Conservation (phyloP, 2,888 invertebrate species). For the Melinaea marsaeus region DNA sequence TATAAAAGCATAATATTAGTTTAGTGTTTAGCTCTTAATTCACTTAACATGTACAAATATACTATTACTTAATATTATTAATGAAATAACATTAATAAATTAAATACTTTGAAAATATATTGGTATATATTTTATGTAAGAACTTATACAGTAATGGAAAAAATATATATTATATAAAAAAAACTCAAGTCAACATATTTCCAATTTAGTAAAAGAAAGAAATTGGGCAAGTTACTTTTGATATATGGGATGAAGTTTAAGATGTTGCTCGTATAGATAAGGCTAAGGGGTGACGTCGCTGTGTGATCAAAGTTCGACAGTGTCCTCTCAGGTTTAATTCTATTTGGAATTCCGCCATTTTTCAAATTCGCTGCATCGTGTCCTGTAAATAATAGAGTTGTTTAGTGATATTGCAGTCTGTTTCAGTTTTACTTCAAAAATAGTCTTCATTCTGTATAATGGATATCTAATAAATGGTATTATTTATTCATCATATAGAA, state of each 20-base stretch:
- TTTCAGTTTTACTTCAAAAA: conserved; percentile 12
- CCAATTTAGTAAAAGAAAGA: background rate
- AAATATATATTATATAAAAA: too few species aligned
- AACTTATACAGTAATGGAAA: background rate
- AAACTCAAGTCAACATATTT: conserved; percentile 1
- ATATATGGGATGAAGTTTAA: conserved; percentile 4
- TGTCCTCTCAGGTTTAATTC: conserved; percentile 67
- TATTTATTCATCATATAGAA: too few species aligned
- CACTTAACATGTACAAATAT: background rate
- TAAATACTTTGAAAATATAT: too few species aligned
- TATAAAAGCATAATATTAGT: conserved; percentile 15
- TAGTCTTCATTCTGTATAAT: background rate
- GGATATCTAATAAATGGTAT: too few species aligned
- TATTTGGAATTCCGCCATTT: conserved; percentile 71
- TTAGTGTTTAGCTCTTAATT: background rate
- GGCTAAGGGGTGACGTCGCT: conserved; percentile 50
- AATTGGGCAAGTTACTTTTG: conserved; percentile 2
- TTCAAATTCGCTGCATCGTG: conserved; percentile 62
- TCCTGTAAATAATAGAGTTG: conserved; percentile 71
- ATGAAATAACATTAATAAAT: too few species aligned
- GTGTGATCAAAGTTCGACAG: conserved; percentile 56
- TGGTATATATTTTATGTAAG: too few species aligned
- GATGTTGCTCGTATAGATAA: conserved; percentile 37
- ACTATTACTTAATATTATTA: too few species aligned
- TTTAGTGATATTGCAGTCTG: conserved; percentile 33